Percentiles rank a stretch among this genome's conserved stretches.
Conservation (phyloP, 2,888 invertebrate species). For the Rotaria sp. region DNA sequence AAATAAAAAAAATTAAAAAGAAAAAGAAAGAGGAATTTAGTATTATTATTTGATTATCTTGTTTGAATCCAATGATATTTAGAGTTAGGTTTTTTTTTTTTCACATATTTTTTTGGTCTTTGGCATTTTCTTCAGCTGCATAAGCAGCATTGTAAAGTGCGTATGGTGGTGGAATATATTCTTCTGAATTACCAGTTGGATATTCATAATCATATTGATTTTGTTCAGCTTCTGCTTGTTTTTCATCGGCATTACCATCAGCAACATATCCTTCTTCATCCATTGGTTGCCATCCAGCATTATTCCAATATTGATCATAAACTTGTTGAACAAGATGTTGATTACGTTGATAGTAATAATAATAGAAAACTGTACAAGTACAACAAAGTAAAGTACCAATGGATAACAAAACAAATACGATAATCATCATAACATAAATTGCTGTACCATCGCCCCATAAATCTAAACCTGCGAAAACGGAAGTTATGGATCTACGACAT, state of each 20-base stretch:
- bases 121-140: too few relatives aligned
- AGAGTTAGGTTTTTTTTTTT: neutral
- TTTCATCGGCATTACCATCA: neutral
- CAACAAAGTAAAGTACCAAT: neutral
- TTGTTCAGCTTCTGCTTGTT: neutral
- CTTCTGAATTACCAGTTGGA: neutral
- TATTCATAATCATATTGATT: neutral
- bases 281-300: conserved; percentile 25
- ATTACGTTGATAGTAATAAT: neutral
- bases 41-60: neutral
- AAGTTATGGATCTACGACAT: neutral
- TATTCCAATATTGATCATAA: neutral
- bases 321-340: neutral
- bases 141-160: neutral
- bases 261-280: neutral
- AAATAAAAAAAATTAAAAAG: too few relatives aligned
- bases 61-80: neutral
- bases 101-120: neutral
- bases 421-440: neutral
- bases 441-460: neutral
- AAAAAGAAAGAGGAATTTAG: neutral
- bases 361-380: neutral
- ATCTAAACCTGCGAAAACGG: neutral
- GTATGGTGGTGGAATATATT: neutral
- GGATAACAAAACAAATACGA: neutral